Conservation (phyloP, 2,888 invertebrate species). For the Desoria tigrina region DNA sequence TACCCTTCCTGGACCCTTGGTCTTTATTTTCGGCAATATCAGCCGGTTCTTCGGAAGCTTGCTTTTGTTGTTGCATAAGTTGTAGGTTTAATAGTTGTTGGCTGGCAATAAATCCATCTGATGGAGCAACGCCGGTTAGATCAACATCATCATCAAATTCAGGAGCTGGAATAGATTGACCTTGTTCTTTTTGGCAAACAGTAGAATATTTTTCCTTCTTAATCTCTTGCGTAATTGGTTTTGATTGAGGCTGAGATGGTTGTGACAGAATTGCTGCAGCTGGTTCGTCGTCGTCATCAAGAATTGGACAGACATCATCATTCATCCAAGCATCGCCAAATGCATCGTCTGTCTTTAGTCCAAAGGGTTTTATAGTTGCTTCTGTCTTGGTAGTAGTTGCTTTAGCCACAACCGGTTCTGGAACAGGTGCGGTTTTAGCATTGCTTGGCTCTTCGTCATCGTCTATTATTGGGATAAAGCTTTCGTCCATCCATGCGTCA, state of each 20-base stretch:
- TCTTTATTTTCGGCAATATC: background rate
- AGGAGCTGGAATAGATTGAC: background rate
- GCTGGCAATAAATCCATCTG: conserved; percentile 15
- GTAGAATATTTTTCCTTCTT: no score
- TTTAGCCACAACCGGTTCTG: no score
- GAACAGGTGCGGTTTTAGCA: no score
- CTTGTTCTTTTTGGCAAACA: no score
- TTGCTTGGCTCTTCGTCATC: no score
- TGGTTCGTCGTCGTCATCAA: conserved; percentile 5
- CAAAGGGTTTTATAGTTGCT: conserved; percentile 5
- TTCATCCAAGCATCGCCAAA: conserved; percentile 43
- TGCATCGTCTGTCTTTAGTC: conserved; percentile 32
- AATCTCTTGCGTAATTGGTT: background rate
- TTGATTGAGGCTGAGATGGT: no score
- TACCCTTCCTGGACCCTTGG: background rate
- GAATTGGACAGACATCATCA: conserved; percentile 29
- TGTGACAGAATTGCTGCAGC: background rate
- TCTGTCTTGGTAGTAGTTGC: no score
- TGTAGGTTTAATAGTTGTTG: conserved; percentile 17
- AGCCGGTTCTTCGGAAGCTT: background rate
- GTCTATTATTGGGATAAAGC: conserved; percentile 17
- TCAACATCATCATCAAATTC: conserved; percentile 13
- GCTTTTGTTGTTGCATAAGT: background rate
- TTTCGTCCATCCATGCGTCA: conserved; percentile 42
- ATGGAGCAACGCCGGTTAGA: conserved; percentile 11